Evolutionary conservation across 1,140 invertebrate species (phyloP).

Genomic region (Hylaeus anthracinus): DNA sequence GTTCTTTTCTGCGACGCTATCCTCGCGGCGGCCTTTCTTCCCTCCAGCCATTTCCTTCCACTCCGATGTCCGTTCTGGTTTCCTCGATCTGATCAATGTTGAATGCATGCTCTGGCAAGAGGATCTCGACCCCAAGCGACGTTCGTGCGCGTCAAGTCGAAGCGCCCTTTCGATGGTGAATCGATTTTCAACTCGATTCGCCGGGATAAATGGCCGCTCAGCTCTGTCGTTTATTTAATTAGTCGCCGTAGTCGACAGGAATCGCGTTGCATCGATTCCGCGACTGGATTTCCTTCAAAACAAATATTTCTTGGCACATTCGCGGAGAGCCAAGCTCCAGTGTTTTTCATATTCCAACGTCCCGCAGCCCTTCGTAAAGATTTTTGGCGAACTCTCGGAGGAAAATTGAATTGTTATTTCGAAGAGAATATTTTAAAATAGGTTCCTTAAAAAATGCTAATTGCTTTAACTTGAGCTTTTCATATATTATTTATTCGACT

Average conservation of each 20-base stretch:
- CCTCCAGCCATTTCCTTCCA: constrained; percentile 2
- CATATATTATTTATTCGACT: too few species aligned
- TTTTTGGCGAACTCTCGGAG: too few species aligned
- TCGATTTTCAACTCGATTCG: neutral
- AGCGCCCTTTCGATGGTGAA: neutral
- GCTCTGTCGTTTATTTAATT: constrained; percentile 13
- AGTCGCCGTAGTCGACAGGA: neutral
- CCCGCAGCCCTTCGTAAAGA: too few species aligned
- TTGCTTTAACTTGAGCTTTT: too few species aligned
- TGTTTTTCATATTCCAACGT: too few species aligned
- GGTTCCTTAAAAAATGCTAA: too few species aligned
- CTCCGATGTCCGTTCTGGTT: neutral
- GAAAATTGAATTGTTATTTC: too few species aligned
- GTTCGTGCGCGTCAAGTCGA: neutral
- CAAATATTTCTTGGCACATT: constrained; percentile 18
- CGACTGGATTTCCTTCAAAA: neutral
- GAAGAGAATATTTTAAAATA: too few species aligned
- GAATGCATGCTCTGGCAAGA: constrained; percentile 4
- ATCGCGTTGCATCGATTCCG: neutral
- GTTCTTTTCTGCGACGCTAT: neutral
- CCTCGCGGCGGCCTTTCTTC: neutral
- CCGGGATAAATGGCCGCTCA: neutral
- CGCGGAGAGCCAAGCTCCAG: too few species aligned
- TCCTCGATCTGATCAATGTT: constrained; percentile 8
- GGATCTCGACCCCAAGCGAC: neutral